Conservation (phyloP, 2,888 invertebrate species). For the Pollenia amentaria region DNA sequence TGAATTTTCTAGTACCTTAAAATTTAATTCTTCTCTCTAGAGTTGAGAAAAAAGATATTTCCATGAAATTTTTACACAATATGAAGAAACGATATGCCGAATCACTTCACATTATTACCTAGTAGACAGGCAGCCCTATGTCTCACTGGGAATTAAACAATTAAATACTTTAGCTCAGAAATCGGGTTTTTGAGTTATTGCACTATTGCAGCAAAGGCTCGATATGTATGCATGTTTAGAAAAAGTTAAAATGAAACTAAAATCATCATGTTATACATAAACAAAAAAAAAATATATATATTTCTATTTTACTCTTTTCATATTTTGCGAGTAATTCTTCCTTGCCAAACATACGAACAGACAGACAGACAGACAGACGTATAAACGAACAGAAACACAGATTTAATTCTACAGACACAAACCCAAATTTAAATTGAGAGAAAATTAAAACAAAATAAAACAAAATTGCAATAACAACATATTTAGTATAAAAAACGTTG, state of each 20-base stretch:
- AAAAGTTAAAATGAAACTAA: constrained; percentile 29
- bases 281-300: constrained; percentile 19
- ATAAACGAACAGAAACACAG: not conserved
- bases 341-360: not conserved
- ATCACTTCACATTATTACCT: too few relatives aligned
- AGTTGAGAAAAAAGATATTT: too few relatives aligned
- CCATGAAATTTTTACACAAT: too few relatives aligned
- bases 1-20: too few relatives aligned
- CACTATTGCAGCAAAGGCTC: too few relatives aligned
- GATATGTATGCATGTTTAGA: constrained; percentile 16
- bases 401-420: constrained; percentile 14
- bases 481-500: constrained; percentile 36
- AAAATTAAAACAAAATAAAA: constrained; percentile 30
- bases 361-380: not conserved
- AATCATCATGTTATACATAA: constrained; percentile 48
- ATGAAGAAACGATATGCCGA: too few relatives aligned
- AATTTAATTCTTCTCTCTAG: too few relatives aligned
- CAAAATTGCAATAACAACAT: not conserved
- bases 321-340: not conserved
- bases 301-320: not conserved
- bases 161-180: too few relatives aligned
- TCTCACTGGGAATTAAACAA: too few relatives aligned
- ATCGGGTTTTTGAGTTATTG: too few relatives aligned
- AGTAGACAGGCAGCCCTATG: too few relatives aligned
- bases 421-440: constrained; percentile 29